phyloP scores from a whole-genome alignment of 2,888 invertebrate genomes.

The Drosophila melanosoma region DNA sequence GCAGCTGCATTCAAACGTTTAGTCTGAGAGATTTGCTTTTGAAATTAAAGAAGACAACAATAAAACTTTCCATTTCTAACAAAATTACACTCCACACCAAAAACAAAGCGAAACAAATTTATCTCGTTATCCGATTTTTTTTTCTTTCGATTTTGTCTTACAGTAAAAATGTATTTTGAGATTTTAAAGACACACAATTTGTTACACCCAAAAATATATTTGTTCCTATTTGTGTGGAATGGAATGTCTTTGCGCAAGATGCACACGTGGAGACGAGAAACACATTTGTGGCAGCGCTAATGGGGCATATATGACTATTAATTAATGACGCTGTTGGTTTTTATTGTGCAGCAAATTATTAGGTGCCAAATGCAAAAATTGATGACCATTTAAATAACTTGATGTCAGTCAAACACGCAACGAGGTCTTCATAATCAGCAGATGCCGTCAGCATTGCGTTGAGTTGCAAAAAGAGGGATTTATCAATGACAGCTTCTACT shows the following conservation, averaged over 20 bases:
- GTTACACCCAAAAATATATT: conserved; percentile 1
- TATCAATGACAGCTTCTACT: conserved; percentile 13
- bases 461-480: conserved; percentile 7
- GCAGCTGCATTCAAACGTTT: conserved; percentile 71
- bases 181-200: neutral
- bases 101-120: conserved; percentile 70
- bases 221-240: conserved; percentile 16
- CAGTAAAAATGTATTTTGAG: conserved; percentile 27
- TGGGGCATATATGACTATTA: conserved; percentile 60
- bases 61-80: conserved; percentile 77
- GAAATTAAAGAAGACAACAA: conserved; percentile 63
- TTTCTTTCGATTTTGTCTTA: conserved; percentile 10
- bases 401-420: conserved; percentile 50
- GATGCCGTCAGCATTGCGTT: conserved; percentile 4
- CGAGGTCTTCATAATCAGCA: neutral
- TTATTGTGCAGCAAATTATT: conserved; percentile 45
- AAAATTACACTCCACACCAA: conserved; percentile 54
- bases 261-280: conserved; percentile 40
- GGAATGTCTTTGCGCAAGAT: conserved; percentile 44
- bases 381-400: conserved; percentile 43
- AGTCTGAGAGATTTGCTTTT: conserved; percentile 67
- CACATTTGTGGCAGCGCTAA: conserved; percentile 52
- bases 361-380: conserved; percentile 70
- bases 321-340: conserved; percentile 41
- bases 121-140: conserved; percentile 58